Evolutionary conservation across 2,113 vertebrate species (phyloP).

Genomic region (Dolichotis patagonum): DNA sequence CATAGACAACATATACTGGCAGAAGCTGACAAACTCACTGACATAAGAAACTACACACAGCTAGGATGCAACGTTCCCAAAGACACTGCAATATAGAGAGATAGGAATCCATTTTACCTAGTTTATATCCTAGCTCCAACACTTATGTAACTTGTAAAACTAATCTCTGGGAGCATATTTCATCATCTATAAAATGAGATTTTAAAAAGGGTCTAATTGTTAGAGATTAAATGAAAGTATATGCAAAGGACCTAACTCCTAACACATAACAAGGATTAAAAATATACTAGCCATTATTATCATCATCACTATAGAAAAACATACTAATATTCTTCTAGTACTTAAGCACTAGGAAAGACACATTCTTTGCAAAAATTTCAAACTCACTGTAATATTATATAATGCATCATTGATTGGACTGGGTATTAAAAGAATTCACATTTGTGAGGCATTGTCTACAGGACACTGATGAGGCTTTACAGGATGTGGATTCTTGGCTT

Average conservation of each 20-base stretch:
- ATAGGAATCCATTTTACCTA: not conserved
- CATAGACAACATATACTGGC: not conserved
- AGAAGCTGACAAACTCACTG: conserved; percentile 38
- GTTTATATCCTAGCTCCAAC: not conserved
- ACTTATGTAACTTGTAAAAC: not conserved
- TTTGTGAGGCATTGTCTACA: not conserved
- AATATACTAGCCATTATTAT: not conserved
- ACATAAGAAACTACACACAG: not conserved
- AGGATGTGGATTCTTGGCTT: not conserved
- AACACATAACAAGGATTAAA: not conserved
- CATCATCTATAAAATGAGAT: not conserved
- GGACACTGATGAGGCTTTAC: not conserved
- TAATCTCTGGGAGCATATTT: not conserved
- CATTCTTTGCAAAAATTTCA: not conserved
- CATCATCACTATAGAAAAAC: not conserved
- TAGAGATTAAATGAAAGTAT: not conserved
- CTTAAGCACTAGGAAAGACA: conserved; percentile 7
- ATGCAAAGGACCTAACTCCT: not conserved
- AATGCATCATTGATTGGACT: not conserved
- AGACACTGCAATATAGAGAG: not conserved
- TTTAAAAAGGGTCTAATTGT: not conserved
- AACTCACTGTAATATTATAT: not conserved
- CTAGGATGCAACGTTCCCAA: not conserved
- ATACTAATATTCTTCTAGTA: conserved; percentile 27
- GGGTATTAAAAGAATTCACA: not conserved